Evolutionary conservation across 2,888 invertebrate genomes (phyloP).

Genomic region (Alitta virens): DNA sequence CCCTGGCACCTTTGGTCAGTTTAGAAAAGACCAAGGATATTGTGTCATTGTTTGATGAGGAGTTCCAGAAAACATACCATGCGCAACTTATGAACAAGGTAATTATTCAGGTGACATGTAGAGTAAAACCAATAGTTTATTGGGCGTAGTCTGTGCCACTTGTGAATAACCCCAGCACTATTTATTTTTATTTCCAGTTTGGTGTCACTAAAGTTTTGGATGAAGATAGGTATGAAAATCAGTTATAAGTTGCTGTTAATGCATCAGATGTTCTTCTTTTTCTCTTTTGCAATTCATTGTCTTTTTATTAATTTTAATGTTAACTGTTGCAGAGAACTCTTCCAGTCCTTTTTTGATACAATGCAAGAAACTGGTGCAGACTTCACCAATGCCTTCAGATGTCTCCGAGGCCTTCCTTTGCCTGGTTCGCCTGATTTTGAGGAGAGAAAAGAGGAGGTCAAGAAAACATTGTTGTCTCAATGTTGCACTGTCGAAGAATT

Average conservation of each 20-base stretch:
- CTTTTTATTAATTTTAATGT: neutral
- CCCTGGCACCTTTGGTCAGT: conserved; percentile 61
- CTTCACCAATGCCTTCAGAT: conserved; percentile 62
- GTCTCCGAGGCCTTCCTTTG: conserved; percentile 45
- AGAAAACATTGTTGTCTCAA: conserved; percentile 44
- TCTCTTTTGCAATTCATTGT: too few relatives aligned
- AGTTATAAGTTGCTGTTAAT: too few relatives aligned
- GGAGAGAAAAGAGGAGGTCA: conserved; percentile 22
- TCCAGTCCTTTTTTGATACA: conserved; percentile 64
- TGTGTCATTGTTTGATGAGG: conserved; percentile 50
- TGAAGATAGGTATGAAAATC: too few relatives aligned
- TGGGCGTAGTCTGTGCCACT: too few relatives aligned
- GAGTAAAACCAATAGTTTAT: too few relatives aligned
- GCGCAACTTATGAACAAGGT: conserved; percentile 60
- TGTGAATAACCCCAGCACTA: too few relatives aligned
- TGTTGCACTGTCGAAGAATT: conserved; percentile 50
- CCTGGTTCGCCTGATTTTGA: conserved; percentile 41
- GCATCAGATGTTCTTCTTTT: too few relatives aligned
- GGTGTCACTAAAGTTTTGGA: too few relatives aligned
- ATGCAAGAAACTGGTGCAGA: conserved; percentile 69
- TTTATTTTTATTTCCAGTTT: too few relatives aligned
- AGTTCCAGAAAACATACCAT: conserved; percentile 49
- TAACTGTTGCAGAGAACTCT: conserved; percentile 41
- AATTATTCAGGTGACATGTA: too few relatives aligned
- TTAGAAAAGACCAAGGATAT: conserved; percentile 39